A percentile compares a stretch with the other conserved stretches of the same genome.
phyloP scores from a whole-genome alignment of 2,888 invertebrate species.

The Tachina grossa region DNA sequence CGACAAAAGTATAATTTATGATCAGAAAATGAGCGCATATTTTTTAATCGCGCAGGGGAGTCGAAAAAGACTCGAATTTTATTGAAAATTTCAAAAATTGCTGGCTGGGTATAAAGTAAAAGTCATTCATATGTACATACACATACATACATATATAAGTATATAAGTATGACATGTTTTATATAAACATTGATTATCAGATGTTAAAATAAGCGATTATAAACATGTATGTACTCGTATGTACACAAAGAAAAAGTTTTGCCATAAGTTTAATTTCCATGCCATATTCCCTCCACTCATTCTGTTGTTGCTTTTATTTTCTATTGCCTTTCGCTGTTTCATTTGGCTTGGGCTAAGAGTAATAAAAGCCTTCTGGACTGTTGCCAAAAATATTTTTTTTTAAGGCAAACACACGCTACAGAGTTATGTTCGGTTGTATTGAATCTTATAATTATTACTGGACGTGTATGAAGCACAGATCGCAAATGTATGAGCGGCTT shows the following conservation, averaged over 20 bases:
- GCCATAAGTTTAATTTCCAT: conserved; percentile 13
- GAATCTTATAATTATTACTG: too few species aligned
- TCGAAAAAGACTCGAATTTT: too few species aligned
- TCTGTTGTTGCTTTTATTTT: conserved; percentile 4
- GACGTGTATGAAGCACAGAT: too few species aligned
- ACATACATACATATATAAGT: too few species aligned
- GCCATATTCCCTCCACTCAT: background rate
- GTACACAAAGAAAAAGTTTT: background rate
- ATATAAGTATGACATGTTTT: too few species aligned
- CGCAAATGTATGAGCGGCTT: too few species aligned
- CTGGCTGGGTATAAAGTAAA: too few species aligned
- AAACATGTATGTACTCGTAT: background rate
- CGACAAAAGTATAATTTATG: too few species aligned
- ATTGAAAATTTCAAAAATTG: too few species aligned
- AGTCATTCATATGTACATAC: too few species aligned
- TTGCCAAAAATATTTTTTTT: conserved; percentile 42
- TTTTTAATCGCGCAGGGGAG: too few species aligned
- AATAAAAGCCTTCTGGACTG: conserved; percentile 33
- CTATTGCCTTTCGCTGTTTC: conserved; percentile 7
- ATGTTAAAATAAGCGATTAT: conserved; percentile 18
- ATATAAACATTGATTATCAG: conserved; percentile 24
- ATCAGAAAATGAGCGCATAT: too few species aligned
- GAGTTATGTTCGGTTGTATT: background rate
- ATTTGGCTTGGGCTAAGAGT: conserved; percentile 46
- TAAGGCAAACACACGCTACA: background rate